A percentile compares a stretch with the other conserved stretches of the same genome.
Evolutionary conservation across 2,888 invertebrate genomes (phyloP).

Genomic region (Myathropa florea): DNA sequence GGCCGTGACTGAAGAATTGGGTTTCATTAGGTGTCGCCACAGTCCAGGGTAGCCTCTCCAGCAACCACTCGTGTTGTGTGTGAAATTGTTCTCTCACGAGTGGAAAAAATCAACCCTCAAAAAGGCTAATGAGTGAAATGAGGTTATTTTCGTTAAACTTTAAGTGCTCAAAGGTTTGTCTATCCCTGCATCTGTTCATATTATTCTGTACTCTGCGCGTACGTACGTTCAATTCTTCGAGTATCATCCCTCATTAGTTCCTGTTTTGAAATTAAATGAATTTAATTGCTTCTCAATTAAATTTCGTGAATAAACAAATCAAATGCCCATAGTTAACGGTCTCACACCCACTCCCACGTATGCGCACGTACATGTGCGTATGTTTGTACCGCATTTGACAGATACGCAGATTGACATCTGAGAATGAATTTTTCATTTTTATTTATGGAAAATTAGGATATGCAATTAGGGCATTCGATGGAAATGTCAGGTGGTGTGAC

Average conservation of each 20-base stretch:
- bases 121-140: not conserved
- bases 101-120: too few relatives aligned
- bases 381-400: constrained; percentile 7
- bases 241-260: constrained; percentile 1
- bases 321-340: too few relatives aligned
- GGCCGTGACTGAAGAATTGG: too few relatives aligned
- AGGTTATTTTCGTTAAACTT: not conserved
- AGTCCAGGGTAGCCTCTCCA: too few relatives aligned
- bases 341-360: not conserved
- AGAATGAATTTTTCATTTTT: constrained; percentile 54
- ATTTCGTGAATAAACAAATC: not conserved
- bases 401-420: constrained; percentile 38
- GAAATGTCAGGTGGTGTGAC: constrained; percentile 55
- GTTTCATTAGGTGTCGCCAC: too few relatives aligned
- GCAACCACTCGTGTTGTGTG: too few relatives aligned
- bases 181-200: not conserved
- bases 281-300: constrained; percentile 28
- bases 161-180: not conserved
- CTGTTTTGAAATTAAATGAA: not conserved
- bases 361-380: not conserved
- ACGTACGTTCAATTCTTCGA: not conserved
- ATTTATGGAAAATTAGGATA: constrained; percentile 54
- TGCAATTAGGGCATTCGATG: constrained; percentile 50
- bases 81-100: too few relatives aligned
- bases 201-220: not conserved